Conservation (phyloP, 2,797 vertebrate species). For the Notolepis coatsorum region DNA sequence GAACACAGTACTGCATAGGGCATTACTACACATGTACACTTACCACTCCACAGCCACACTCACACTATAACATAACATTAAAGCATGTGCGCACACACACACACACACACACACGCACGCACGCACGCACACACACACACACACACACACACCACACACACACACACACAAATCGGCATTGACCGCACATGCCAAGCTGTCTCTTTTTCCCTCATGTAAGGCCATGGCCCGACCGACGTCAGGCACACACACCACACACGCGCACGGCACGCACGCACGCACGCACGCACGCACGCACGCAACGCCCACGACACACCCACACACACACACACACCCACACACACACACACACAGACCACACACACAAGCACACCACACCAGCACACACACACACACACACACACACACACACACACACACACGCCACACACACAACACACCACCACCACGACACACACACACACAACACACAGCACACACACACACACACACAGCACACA, state of each 20-base stretch:
- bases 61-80: background rate
- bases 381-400: conserved; percentile 85
- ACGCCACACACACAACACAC: background rate
- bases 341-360: background rate
- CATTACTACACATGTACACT: no score
- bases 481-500: conserved; percentile 5
- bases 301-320: conserved; percentile 3
- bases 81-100: background rate
- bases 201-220: no score
- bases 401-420: conserved; percentile 11
- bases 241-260: background rate
- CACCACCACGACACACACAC: background rate
- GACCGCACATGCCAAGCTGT: no score
- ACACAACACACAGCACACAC: conserved; percentile 1
- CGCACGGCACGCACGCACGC: background rate
- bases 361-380: background rate
- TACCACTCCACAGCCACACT: background rate
- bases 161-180: no score
- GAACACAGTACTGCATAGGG: no score
- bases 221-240: no score
- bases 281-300: background rate
- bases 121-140: background rate
- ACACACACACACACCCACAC: background rate
- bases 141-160: no score
- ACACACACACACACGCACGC: background rate